Conservation (phyloP, 2,888 invertebrate genomes). For the Agrochola macilenta region DNA sequence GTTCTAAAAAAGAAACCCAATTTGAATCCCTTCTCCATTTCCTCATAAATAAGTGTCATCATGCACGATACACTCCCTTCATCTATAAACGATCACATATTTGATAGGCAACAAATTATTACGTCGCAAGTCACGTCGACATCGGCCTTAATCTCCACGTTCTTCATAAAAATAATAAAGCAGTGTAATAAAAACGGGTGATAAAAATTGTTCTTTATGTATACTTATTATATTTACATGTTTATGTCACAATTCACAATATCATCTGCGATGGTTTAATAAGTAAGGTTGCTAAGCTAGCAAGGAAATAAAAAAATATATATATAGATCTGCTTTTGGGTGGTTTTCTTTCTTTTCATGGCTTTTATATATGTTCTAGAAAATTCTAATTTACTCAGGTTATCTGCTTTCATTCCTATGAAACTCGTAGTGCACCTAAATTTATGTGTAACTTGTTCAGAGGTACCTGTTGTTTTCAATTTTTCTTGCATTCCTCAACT, state of each 20-base stretch:
- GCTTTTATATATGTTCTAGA: background rate
- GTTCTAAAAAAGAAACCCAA: background rate
- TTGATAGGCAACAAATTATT: conserved; percentile 56
- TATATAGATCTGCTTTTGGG: background rate
- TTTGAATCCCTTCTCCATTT: background rate
- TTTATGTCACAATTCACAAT: conserved; percentile 58
- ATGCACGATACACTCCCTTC: conserved; percentile 25
- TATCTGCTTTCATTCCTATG: background rate
- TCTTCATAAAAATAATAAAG: conserved; percentile 68
- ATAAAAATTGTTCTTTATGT: conserved; percentile 63
- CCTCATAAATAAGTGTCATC: conserved; percentile 23
- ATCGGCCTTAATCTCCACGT: conserved; percentile 51
- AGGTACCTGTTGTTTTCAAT: background rate
- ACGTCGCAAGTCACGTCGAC: conserved; percentile 52
- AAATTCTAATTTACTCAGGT: background rate
- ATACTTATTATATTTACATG: conserved; percentile 64
- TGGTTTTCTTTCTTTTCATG: background rate
- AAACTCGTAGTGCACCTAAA: background rate
- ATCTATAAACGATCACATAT: conserved; percentile 53
- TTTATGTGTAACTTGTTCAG: background rate
- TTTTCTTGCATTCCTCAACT: background rate
- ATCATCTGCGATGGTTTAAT: conserved; percentile 52
- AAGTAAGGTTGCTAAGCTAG: conserved; percentile 11
- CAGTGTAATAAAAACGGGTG: conserved; percentile 52
- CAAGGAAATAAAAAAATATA: background rate